Evolutionary conservation across 2,797 vertebrate genomes (phyloP).

Genomic region (Ceryle rudis): DNA sequence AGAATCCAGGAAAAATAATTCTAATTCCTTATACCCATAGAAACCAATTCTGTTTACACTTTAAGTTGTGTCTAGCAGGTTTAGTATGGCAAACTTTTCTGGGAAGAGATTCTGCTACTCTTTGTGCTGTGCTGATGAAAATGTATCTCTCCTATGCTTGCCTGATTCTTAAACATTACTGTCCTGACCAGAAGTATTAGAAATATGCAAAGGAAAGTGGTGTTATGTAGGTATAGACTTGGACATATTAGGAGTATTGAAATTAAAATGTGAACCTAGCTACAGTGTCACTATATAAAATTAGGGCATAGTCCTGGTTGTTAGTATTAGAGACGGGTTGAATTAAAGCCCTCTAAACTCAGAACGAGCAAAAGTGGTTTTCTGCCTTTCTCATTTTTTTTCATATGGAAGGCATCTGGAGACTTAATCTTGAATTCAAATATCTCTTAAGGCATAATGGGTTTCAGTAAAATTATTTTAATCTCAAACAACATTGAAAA

Average conservation of each 20-base stretch:
- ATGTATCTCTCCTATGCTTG: not conserved
- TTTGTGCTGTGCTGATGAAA: not conserved
- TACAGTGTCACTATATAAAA: not conserved
- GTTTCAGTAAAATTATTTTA: not conserved
- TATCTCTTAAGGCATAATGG: not conserved
- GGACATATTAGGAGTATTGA: not conserved
- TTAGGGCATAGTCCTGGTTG: not conserved
- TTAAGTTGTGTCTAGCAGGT: not conserved
- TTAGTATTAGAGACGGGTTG: not conserved
- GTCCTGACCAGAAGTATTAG: not conserved
- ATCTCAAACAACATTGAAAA: not conserved
- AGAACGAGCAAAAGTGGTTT: not conserved
- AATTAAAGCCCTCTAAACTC: not conserved
- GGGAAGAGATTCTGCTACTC: not conserved
- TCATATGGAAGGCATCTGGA: not conserved
- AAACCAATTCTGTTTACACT: not conserved
- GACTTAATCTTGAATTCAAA: not conserved
- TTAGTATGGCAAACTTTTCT: not conserved
- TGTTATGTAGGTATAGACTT: fast-evolving
- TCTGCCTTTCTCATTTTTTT: not conserved
- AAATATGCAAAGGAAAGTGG: not conserved
- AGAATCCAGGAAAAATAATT: not conserved
- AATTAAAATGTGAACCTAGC: not conserved
- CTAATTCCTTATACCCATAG: not conserved
- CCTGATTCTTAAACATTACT: not conserved